A percentile compares a stretch with the other conserved stretches of the same genome.
Evolutionary conservation across 2,113 vertebrate species (phyloP).

Genomic region (Antechinus stuartii): DNA sequence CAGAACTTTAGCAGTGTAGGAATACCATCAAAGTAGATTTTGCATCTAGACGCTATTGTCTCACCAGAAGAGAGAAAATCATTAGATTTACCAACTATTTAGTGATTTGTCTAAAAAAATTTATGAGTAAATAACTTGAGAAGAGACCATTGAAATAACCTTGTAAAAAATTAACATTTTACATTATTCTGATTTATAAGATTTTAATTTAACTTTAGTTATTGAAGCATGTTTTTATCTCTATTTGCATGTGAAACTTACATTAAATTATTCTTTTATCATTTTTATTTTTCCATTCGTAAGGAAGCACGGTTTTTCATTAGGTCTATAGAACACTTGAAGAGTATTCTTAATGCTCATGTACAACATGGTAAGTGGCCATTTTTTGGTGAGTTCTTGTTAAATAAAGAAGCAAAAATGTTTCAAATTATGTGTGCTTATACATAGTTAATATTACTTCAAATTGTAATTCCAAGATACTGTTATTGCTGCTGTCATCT

Average conservation of each 20-base stretch:
- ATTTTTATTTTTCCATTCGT: conserved; percentile 58
- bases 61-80: neutral
- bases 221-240: conserved; percentile 21
- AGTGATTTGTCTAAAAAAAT: neutral
- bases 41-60: neutral
- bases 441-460: neutral
- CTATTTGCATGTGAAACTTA: conserved; percentile 23
- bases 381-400: neutral
- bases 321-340: conserved; percentile 93
- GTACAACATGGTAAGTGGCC: conserved; percentile 91
- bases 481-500: neutral
- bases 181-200: neutral
- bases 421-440: neutral
- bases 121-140: neutral
- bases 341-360: conserved; percentile 91
- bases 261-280: conserved; percentile 43
- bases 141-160: neutral
- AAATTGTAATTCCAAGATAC: neutral
- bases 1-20: neutral
- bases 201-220: neutral
- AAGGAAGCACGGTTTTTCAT: conserved; percentile 92
- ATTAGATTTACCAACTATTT: neutral
- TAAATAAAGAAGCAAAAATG: neutral
- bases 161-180: conserved; percentile 8
- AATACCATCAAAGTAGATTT: neutral